Base-by-base conservation (phyloP, 2,888 invertebrate species). In the Brachyptera putata region DNA sequence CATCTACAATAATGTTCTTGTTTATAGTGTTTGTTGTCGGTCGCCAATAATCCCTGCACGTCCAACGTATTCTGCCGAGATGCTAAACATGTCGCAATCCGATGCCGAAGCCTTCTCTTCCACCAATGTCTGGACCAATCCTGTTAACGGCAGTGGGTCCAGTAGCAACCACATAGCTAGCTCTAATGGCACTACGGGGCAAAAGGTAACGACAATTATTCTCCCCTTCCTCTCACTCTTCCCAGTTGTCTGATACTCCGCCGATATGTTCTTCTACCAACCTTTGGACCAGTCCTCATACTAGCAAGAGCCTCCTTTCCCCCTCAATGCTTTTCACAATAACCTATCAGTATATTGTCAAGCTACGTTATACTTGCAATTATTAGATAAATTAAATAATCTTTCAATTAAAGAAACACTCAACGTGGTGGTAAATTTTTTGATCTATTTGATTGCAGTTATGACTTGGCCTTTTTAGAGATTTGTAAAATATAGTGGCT, bases 1-100 rank as follows among this genome's bases (percentile, higher is more conserved):
- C 9, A 43, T 43, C 5, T 18, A 21, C 5, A 4, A 43, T 18
- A 9, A 43, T 43, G 5, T 43, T 43, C 21, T 43, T 65, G 30
- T 63, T 69, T 70, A 63, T 78, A 90, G 89, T 67, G 89, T 88
- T 43, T 91, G 89, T 75, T 84, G 88, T 66, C 84, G 91, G 64
- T 91, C 91, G 1, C 91, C 91, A 1, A 82, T 91, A 68, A 89
- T 91, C 70, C 86, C 88, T 37, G 87, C 88, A 16, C 79, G 89
- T 49, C 84, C 90, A 14, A 82, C 87, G 0, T 83, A 87, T 70
- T 86, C 89, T 0, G 84, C 85, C 1, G 79, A 77, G 64, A 67
- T 74, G 66, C 63, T 75, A 49, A 72, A 71, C 59, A 73, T 74
- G 58, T 75, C 77, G 1, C 61, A 69, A 22, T 66, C 68, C 7